Evolutionary conservation across 2,888 invertebrate genomes (phyloP), one percentile per base, ranked within the genome.

Genomic region (Trissolcus brochymenae): DNA sequence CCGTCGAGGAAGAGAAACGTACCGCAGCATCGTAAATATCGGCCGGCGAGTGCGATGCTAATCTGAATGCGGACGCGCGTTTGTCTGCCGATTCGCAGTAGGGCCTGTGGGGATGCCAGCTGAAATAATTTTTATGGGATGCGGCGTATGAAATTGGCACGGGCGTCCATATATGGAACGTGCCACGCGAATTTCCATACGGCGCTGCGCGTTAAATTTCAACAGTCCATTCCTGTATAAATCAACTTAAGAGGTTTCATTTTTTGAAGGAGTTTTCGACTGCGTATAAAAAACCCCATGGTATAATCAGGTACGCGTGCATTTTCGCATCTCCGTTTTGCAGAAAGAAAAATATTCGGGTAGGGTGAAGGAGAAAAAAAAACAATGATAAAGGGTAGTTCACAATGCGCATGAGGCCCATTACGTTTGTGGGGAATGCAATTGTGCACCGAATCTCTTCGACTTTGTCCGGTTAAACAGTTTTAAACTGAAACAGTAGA

Each of bases 61-160:
- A 86, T 86, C 86, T 83, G 81, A 83, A 84, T 84, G 85, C 84
- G 85, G 85, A 85, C 85, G 84, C 82, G 84, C 82, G 78, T 84
- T 84, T 82, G 81, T 73, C 72, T 77, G 76, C 68, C 81, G 82
- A 81, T 83, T 81, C 78, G 66, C 72, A 65, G 72, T 60, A 55
- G 65, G 65, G 62, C 70, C 61, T 70, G 60, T 59, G 68, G 46
- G 60, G 68, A 68, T n/a, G 64, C 64, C 57, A 49, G 60, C 66
- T 57, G 43, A 70, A 61, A 55, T 25, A 57, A 53, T 50, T 66
- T 65, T 65, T 66, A 73, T 66, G 56, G 66, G 54, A 17, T 61
- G 50, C 60, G 51, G 41, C 17, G 40, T 49, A 54, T 41, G 65
- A 72, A 72, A 72, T 65, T 72, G 72, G 72, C 72, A 65, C 60